Evolutionary conservation across 2,888 invertebrate genomes (phyloP).

Genomic region (Aporophyla nigra): DNA sequence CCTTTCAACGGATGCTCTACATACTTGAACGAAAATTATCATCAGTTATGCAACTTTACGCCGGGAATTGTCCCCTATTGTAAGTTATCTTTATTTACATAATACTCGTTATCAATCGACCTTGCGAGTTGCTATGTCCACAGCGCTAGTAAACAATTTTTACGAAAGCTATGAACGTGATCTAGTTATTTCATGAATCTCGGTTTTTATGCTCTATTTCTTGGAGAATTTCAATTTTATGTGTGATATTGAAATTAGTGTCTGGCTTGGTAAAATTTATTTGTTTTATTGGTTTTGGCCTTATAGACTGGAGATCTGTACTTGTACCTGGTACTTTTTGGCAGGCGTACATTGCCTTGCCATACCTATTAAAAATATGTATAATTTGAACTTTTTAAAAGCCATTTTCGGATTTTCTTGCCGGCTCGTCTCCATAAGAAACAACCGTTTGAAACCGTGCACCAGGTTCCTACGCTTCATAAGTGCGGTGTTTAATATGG

Average conservation of each 20-base stretch:
- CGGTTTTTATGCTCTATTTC: constrained; percentile 26
- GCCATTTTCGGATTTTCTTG: too few species aligned
- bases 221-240: constrained; percentile 32
- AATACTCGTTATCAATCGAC: constrained; percentile 47
- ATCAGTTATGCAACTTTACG: background rate
- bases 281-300: background rate
- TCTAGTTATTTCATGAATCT: constrained; percentile 31
- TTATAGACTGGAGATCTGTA: too few species aligned
- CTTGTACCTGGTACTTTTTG: too few species aligned
- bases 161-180: constrained; percentile 21
- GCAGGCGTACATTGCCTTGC: too few species aligned
- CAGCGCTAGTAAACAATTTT: constrained; percentile 17
- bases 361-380: too few species aligned
- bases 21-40: constrained; percentile 11
- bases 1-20: background rate
- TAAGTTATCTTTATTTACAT: constrained; percentile 40
- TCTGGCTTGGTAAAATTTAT: background rate
- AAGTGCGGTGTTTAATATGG: too few species aligned
- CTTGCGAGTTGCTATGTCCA: constrained; percentile 43
- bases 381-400: too few species aligned
- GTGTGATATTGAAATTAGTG: constrained; percentile 44
- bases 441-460: too few species aligned
- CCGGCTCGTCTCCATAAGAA: too few species aligned
- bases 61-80: constrained; percentile 4
- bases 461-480: too few species aligned